Conservation (phyloP, 1,140 invertebrate species). For the Sarcophaga bullata region DNA sequence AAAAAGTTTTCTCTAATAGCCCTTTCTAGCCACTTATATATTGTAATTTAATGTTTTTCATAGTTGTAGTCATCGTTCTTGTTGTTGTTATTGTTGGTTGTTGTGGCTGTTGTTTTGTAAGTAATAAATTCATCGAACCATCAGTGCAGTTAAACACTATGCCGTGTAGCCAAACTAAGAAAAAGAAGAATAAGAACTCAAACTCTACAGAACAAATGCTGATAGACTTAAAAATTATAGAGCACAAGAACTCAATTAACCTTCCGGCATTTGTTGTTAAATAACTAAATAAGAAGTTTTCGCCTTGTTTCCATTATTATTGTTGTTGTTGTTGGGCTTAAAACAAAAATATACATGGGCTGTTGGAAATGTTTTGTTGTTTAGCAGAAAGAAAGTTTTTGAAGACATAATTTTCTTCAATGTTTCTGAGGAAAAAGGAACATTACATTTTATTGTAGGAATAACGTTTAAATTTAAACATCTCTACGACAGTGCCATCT, state of each 20-base stretch:
- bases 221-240: slow-evolving; percentile 2
- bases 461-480: too few relatives aligned
- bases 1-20: background rate
- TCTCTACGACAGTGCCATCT: too few relatives aligned
- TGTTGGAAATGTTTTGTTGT: too few relatives aligned
- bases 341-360: too few relatives aligned
- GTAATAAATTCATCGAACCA: slow-evolving; percentile 38
- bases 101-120: background rate
- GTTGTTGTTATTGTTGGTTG: background rate
- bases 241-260: slow-evolving; percentile 13
- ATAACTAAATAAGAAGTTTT: slow-evolving; percentile 17
- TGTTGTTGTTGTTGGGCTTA: too few relatives aligned
- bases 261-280: slow-evolving; percentile 21
- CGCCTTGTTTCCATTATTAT: too few relatives aligned
- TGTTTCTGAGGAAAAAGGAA: too few relatives aligned
- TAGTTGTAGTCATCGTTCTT: too few relatives aligned
- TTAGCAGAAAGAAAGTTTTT: too few relatives aligned
- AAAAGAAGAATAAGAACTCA: background rate
- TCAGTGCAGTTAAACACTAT: slow-evolving; percentile 23
- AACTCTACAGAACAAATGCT: background rate
- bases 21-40: slow-evolving; percentile 19
- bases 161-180: background rate
- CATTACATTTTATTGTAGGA: too few relatives aligned
- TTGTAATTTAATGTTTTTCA: slow-evolving; percentile 27
- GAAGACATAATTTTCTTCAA: too few relatives aligned